Evolutionary conservation across 2,797 vertebrate species (phyloP), one percentile per base, ranked within the genome.

Genomic region (Onychomys leucogaster): DNA sequence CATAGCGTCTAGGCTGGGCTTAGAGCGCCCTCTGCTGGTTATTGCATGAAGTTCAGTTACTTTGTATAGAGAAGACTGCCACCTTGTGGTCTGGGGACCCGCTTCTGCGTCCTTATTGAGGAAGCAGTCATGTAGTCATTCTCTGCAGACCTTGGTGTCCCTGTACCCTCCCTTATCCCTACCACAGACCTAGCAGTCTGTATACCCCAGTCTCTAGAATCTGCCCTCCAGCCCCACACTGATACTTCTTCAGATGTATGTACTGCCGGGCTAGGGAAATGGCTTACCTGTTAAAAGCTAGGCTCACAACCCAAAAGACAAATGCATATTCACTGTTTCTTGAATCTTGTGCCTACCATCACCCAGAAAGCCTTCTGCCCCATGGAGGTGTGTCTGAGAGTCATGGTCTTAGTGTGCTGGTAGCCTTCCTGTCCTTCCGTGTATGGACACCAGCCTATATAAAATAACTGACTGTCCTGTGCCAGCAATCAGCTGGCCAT

Each of bases 21-120:
- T 77, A 61, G n/a, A 87, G 63, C 7, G 87, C 97, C 96, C 96
- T 96, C 97, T 97, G 93, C 93, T 96, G 96, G 91, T 78, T 4
- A 12, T 14, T 12, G 17, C 7, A 23, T 34, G 87, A 80, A 93
- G 17, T 63, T 91, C 83, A 34, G n/a, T 9, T 34, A 52, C 9
- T 93, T 77, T 43, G 13, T 67, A 13, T 13, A 14, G 43, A 59
- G n/a, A 73, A 46, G 59, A 27, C 11, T 63, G 25, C 57, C 1
- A 65, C 1, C 16, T 52, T 16, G 32, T 19, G 82, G 82, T 67
- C 43, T 23, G 29, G 17, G 11, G 17, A 7, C 1, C 32, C 55
- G 5, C 49, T 63, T 29, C 73, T 2, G 0, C 34, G 46, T 86
- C 49, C 87, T 14, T 73, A 84, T 32, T 11, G 7, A 63, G 43